These are phyloP conservation scores for Festucalex cinctus DNA, from an alignment of 2,113 vertebrate genomes.

Conservation along the genomic window DNA sequence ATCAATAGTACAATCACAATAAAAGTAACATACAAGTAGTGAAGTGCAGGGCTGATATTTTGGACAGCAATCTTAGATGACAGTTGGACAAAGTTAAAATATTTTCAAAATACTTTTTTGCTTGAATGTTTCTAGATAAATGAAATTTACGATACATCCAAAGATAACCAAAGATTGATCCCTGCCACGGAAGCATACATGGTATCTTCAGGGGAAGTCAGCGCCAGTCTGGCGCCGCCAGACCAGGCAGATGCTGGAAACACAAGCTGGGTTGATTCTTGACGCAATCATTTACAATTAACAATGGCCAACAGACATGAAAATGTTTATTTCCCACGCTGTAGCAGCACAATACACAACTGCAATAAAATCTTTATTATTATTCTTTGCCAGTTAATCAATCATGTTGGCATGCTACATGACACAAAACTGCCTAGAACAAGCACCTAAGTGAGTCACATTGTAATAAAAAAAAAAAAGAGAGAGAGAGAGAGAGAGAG, in stretches of 20 bases:
- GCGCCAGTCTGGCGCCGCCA: too few relatives aligned
- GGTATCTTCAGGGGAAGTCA: not conserved
- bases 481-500: constrained; percentile 8
- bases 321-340: not conserved
- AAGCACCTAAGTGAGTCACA: constrained; percentile 14
- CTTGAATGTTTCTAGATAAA: not conserved
- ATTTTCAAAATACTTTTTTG: too few relatives aligned
- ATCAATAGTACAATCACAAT: not conserved
- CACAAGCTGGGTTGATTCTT: not conserved
- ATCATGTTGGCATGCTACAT: constrained; percentile 15
- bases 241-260: not conserved
- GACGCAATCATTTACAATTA: not conserved
- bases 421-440: constrained; percentile 12
- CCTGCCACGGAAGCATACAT: not conserved
- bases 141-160: not conserved
- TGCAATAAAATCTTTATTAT: not conserved
- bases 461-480: constrained; percentile 10
- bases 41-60: not conserved
- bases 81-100: not conserved
- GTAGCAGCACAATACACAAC: not conserved
- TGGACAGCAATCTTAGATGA: not conserved
- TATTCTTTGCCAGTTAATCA: not conserved
- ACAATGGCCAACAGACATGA: not conserved
- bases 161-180: constrained; percentile 1
- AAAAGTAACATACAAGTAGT: not conserved